Conservation (phyloP, 2,888 invertebrate genomes). For the Branchipolynoe longqiensis region DNA sequence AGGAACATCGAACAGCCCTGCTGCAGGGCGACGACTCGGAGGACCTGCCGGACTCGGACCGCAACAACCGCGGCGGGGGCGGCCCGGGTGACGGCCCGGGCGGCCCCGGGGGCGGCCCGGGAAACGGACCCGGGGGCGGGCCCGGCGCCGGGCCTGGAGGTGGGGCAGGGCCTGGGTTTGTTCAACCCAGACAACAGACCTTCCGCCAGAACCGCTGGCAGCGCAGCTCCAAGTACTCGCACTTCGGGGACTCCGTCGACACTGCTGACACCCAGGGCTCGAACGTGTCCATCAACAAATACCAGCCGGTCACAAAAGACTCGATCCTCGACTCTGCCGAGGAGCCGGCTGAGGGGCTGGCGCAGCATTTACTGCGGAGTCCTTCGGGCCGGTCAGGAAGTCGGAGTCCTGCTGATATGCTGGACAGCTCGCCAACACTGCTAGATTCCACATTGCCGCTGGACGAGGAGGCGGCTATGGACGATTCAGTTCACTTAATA, state of each 20-base stretch:
- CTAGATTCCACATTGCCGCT: slow-evolving; percentile 51
- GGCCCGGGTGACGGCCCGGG: slow-evolving; percentile 33
- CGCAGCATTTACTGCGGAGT: slow-evolving; percentile 45
- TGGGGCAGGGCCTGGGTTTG: neutral
- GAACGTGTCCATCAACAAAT: slow-evolving; percentile 58
- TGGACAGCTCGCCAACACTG: slow-evolving; percentile 50
- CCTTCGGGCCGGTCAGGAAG: slow-evolving; percentile 55
- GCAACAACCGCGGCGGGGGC: slow-evolving; percentile 27
- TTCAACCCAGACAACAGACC: slow-evolving; percentile 50
- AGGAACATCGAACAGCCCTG: slow-evolving; percentile 68
- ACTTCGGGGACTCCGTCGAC: slow-evolving; percentile 59
- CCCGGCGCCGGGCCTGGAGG: neutral
- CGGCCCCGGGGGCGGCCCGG: neutral
- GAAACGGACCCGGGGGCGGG: slow-evolving; percentile 11
- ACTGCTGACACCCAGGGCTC: slow-evolving; percentile 65
- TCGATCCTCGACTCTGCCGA: slow-evolving; percentile 55
- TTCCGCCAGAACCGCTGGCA: slow-evolving; percentile 66
- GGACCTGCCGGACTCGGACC: slow-evolving; percentile 57
- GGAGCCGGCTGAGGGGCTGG: slow-evolving; percentile 50
- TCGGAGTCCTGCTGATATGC: slow-evolving; percentile 37
- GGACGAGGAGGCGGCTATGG: slow-evolving; percentile 35
- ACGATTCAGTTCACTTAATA: slow-evolving; percentile 65
- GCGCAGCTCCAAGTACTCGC: slow-evolving; percentile 56
- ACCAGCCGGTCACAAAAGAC: slow-evolving; percentile 57
- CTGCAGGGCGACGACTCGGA: slow-evolving; percentile 60